Base-by-base conservation (phyloP, 2,888 invertebrate genomes). In the Cheilosia pagana region DNA sequence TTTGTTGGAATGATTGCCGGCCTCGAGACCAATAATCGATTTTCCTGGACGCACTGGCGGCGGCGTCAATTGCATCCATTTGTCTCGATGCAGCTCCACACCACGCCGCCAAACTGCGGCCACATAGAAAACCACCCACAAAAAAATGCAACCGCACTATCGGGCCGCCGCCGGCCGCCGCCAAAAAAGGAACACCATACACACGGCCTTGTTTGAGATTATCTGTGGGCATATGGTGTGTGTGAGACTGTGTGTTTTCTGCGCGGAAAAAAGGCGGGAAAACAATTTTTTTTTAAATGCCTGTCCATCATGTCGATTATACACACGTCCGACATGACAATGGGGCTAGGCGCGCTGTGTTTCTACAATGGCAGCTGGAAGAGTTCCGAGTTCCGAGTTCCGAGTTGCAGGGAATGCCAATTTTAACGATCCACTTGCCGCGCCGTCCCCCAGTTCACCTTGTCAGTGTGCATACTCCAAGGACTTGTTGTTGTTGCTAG, bases 71-170 rank as follows among this genome's bases (percentile, higher is more conserved):
- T 83, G 83, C 65, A 83, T 59, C 60, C 67, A 74, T 74, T 67
- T 60, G 60, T 67, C 45, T 78, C 28, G 35, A 8, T 59, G 25
- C n/a, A 52, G 45, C 63, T 35, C 45, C 53, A 43, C 23, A 45
- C 62, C 43, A 62, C 50, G 45, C 83, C 50, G 45, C 83, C 82
- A 83, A 72, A 78, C 72, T 83, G 72, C 19, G 83, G 79, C 83
- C 68, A 72, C 78, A 78, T 63, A 68, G 72, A 72, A 72, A 83
- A 70, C 83, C 62, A 48, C 79, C 83, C 79, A 79, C 74, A 78
- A 83, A 83, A 35, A 83, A 83, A 83, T 74, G 68, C 78, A 83
- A 78, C 83, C 83, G 50, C 83, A 83, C 79, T 74, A 83, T 75
- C 52, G 59, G 63, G 63, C 74, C 53, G 52, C 79, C 65, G 35